These are phyloP conservation scores for Oreotrochilus melanogaster DNA, from an alignment of 2,113 vertebrate species.

Conservation along the genomic window DNA sequence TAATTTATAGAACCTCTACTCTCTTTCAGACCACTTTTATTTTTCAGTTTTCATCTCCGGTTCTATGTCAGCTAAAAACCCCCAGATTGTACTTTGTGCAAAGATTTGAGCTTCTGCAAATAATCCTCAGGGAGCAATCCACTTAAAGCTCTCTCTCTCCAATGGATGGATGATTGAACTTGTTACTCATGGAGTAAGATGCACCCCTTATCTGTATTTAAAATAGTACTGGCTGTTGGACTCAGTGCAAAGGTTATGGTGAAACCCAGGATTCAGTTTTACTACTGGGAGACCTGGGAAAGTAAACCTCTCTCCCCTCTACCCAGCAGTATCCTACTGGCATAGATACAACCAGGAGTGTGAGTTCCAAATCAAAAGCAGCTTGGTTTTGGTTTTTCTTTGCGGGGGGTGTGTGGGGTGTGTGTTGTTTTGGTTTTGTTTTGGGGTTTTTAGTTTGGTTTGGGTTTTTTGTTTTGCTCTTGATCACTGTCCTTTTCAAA, in stretches of 20 bases:
- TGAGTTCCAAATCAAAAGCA: background rate
- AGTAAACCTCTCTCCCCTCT: background rate
- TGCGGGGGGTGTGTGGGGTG: background rate
- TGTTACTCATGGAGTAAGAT: background rate
- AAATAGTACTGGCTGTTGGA: background rate
- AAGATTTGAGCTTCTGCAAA: background rate
- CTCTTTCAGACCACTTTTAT: background rate
- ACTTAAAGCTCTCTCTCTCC: background rate
- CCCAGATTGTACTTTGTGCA: background rate
- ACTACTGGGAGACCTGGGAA: background rate
- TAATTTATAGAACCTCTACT: background rate
- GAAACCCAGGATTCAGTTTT: background rate
- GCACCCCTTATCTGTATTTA: background rate
- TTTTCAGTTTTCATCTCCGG: background rate
- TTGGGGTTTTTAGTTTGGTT: too few relatives aligned
- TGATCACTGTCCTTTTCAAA: background rate
- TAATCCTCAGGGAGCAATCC: background rate
- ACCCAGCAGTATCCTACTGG: accelerated
- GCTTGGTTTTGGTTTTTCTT: background rate
- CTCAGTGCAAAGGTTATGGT: background rate
- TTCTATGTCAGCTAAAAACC: background rate
- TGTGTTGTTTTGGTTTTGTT: background rate
- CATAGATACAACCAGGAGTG: accelerated
- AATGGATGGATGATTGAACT: background rate
- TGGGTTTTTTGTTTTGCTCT: background rate